A percentile compares a stretch with the other conserved stretches of the same genome.
These are phyloP conservation scores for Oryzias woworae DNA, from an alignment of 2,113 vertebrate species.

Conservation along the genomic window DNA sequence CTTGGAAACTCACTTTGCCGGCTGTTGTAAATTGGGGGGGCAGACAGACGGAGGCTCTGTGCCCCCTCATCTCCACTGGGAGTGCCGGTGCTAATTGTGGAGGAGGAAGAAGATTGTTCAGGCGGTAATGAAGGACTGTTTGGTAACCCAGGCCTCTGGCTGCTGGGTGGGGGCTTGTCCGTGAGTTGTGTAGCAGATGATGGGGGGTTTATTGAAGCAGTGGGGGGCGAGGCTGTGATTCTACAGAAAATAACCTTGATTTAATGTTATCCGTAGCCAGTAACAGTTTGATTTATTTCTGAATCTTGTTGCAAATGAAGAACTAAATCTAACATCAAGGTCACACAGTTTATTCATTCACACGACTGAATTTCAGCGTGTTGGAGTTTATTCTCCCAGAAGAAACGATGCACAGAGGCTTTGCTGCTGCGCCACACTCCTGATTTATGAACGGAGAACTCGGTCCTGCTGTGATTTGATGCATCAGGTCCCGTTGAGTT, in stretches of 20 bases:
- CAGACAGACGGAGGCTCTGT: conserved; percentile 44
- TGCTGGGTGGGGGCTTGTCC: conserved; percentile 39
- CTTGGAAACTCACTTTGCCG: not conserved
- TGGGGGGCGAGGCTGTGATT: conserved; percentile 25
- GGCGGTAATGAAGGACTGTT: conserved; percentile 46
- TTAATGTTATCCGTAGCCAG: conserved; percentile 4
- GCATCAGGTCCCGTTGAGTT: no score
- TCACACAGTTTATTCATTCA: no score
- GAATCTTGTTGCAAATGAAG: no score
- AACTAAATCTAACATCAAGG: no score
- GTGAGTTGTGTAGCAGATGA: conserved; percentile 30
- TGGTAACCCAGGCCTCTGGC: conserved; percentile 52
- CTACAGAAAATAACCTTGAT: conserved; percentile 12
- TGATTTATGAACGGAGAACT: no score
- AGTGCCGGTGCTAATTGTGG: conserved; percentile 48
- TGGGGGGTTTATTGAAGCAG: conserved; percentile 10
- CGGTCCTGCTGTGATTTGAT: no score
- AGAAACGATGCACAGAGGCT: no score
- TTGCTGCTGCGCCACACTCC: no score
- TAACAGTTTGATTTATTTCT: no score
- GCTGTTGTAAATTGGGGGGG: conserved; percentile 15
- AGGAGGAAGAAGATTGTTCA: conserved; percentile 47
- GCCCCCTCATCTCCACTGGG: conserved; percentile 32
- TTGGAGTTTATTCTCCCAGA: no score
- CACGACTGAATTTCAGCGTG: no score